These are phyloP conservation scores for Haplochromis burtoni DNA, from an alignment of 2,113 vertebrate species.

Conservation along the genomic window DNA sequence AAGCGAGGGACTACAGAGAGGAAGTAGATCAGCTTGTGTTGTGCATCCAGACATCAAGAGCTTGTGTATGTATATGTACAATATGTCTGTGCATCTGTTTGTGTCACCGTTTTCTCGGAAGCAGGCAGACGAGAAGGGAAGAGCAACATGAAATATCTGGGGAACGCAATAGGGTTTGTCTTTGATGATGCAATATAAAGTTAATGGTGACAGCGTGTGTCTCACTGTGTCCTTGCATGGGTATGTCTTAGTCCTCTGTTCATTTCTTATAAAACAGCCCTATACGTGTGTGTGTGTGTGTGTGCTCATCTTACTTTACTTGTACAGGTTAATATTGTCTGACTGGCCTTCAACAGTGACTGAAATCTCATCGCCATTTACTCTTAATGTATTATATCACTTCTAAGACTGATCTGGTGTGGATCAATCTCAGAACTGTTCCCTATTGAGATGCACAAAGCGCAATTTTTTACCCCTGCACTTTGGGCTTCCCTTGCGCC, in stretches of 20 bases:
- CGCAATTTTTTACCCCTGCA: background rate
- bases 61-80: background rate
- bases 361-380: background rate
- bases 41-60: background rate
- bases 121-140: background rate
- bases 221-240: background rate
- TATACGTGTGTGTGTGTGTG: background rate
- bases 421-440: background rate
- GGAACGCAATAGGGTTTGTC: slow-evolving; percentile 4
- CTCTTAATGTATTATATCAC: background rate
- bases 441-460: background rate
- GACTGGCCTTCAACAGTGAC: background rate
- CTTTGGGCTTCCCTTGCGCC: background rate
- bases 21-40: background rate
- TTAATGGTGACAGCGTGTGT: background rate
- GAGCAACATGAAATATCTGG: slow-evolving; percentile 18
- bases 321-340: background rate
- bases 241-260: background rate
- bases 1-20: background rate
- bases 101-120: background rate
- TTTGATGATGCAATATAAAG: slow-evolving; percentile 52
- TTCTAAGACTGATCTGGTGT: background rate
- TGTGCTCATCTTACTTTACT: background rate
- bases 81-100: background rate
- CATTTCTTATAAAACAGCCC: background rate